Conservation (phyloP, 2,888 invertebrate species). For the Xanthia icteritia region DNA sequence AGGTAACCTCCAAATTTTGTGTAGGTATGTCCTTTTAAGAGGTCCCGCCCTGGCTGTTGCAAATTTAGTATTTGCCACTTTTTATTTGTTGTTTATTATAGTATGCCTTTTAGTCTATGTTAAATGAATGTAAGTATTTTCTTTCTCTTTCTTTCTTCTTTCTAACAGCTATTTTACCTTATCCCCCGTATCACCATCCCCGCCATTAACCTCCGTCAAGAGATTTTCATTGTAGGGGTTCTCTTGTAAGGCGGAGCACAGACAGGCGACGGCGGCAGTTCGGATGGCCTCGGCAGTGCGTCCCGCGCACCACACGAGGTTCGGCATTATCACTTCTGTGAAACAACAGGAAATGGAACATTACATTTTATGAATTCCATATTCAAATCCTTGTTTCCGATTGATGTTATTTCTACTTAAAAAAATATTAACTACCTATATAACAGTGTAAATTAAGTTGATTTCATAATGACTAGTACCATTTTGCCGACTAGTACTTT, state of each 20-base stretch:
- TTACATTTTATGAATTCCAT: not conserved
- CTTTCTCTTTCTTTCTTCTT: no score
- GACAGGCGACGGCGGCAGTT: conserved; percentile 93
- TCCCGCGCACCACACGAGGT: conserved; percentile 95
- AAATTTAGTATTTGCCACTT: no score
- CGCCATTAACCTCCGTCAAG: conserved; percentile 66
- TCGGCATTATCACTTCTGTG: conserved; percentile 92
- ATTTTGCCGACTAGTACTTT: not conserved
- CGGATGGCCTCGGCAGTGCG: conserved; percentile 94
- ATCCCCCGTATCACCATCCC: conserved; percentile 76
- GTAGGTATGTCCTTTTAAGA: no score
- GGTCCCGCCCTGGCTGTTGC: no score
- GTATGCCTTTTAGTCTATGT: no score
- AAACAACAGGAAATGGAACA: not conserved
- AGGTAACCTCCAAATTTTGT: no score
- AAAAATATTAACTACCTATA: not conserved
- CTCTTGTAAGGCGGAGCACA: conserved; percentile 92
- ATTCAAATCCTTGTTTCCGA: not conserved
- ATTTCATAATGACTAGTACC: not conserved
- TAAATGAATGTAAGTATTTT: no score
- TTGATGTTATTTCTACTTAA: not conserved
- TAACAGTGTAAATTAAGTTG: not conserved
- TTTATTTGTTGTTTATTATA: no score
- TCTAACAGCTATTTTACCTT: conserved; percentile 69
- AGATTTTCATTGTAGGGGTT: conserved; percentile 67